Evolutionary conservation across 2,113 vertebrate genomes (phyloP).

Genomic region (Jacana jacana): DNA sequence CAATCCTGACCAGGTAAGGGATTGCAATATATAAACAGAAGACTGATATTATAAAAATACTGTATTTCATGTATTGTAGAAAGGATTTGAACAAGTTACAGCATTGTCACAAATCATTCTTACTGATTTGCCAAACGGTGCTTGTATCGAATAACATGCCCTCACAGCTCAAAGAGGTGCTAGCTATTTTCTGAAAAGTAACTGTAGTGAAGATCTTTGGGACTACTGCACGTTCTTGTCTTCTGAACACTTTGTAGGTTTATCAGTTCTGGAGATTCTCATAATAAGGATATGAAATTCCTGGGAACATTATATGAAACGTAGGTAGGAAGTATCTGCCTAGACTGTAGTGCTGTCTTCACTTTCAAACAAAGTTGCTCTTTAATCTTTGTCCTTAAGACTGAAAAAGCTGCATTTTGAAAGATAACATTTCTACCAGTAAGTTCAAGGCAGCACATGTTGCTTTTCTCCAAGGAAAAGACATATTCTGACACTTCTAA

Average conservation of each 20-base stretch:
- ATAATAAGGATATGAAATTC: background rate
- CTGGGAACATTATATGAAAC: background rate
- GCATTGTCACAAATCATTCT: background rate
- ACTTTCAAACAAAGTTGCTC: background rate
- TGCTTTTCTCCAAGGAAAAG: background rate
- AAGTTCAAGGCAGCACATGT: background rate
- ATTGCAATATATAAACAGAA: background rate
- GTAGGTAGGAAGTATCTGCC: background rate
- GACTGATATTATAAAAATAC: background rate
- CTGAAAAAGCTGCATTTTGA: background rate
- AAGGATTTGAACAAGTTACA: background rate
- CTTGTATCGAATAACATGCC: background rate
- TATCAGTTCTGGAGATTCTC: background rate
- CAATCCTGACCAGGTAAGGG: conserved; percentile 93
- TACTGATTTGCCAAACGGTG: background rate
- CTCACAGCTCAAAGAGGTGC: background rate
- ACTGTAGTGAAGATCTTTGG: background rate
- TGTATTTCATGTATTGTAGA: background rate
- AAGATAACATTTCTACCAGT: background rate
- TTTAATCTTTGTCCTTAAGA: background rate
- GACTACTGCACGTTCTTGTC: background rate
- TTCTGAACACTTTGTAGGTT: background rate
- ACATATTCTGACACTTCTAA: background rate
- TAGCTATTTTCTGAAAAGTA: background rate
- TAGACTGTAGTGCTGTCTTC: background rate